These are phyloP conservation scores for Drosophila lowei DNA, from an alignment of 1,140 invertebrate species.

Conservation along the genomic window DNA sequence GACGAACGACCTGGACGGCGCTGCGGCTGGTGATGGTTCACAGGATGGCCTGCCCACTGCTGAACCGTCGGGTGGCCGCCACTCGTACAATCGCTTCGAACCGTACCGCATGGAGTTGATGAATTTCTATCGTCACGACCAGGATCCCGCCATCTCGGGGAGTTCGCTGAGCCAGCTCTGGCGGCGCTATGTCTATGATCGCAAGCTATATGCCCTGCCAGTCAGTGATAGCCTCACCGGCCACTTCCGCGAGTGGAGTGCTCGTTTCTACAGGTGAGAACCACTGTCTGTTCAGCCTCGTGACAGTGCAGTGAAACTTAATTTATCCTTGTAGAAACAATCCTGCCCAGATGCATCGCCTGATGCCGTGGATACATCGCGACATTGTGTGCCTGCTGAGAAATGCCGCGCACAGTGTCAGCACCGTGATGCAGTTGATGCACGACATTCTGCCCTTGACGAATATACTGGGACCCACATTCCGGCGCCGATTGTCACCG, in stretches of 20 bases:
- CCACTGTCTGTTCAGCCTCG: not conserved
- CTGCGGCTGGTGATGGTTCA: constrained; percentile 4
- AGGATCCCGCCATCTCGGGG: constrained; percentile 44
- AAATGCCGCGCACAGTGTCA: constrained; percentile 86
- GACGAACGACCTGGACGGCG: constrained; percentile 56
- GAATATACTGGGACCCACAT: constrained; percentile 89
- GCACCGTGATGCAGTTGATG: constrained; percentile 88
- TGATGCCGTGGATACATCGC: constrained; percentile 94
- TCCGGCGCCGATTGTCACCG: constrained; percentile 86
- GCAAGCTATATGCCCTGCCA: constrained; percentile 89
- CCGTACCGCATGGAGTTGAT: constrained; percentile 68
- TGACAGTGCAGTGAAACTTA: not conserved
- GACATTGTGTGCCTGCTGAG: constrained; percentile 89
- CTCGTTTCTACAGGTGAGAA: constrained; percentile 89
- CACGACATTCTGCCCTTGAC: constrained; percentile 87
- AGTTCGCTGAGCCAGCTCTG: constrained; percentile 73
- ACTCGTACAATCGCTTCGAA: constrained; percentile 62
- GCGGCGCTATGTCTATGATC: constrained; percentile 90
- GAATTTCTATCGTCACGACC: constrained; percentile 72
- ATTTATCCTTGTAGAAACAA: constrained; percentile 85
- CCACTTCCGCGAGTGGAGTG: constrained; percentile 88
- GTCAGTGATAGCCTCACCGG: constrained; percentile 86
- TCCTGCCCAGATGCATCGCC: constrained; percentile 89
- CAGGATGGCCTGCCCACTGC: constrained; percentile 37
- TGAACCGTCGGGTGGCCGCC: constrained; percentile 11